These are phyloP conservation scores for Struthidea cinerea DNA, from an alignment of 2,113 vertebrate species.

Conservation along the genomic window DNA sequence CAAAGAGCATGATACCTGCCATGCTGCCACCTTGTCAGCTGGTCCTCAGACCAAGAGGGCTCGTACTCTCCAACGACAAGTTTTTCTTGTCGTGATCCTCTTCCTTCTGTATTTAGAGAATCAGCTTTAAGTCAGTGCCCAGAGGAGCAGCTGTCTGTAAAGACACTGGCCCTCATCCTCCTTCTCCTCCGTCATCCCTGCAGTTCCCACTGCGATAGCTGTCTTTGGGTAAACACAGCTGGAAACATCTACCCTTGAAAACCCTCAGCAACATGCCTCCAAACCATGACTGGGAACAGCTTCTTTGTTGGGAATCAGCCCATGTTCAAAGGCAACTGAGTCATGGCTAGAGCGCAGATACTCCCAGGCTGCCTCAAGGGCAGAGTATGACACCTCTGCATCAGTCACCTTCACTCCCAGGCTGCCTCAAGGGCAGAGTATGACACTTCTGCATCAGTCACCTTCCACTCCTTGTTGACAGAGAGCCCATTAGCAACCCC, in stretches of 20 bases:
- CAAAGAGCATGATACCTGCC: constrained; percentile 71
- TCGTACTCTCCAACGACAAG: constrained; percentile 79
- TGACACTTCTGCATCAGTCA: background rate
- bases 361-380: background rate
- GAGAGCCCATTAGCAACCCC: background rate
- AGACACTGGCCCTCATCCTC: background rate
- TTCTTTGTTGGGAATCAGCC: background rate
- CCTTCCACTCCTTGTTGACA: fast-evolving
- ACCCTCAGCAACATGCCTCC: fast-evolving
- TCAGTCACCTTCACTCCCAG: background rate
- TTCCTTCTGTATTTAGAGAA: constrained; percentile 62
- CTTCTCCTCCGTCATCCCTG: background rate
- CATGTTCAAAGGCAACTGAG: fast-evolving
- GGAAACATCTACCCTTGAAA: background rate
- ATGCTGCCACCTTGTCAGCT: constrained; percentile 61
- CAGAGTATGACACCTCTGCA: background rate
- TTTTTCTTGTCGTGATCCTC: constrained; percentile 66
- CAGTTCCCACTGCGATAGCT: background rate
- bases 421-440: background rate
- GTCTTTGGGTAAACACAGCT: background rate
- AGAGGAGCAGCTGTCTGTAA: background rate
- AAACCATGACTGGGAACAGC: background rate
- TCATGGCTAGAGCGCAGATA: background rate
- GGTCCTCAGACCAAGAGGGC: background rate
- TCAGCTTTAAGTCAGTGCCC: background rate